A percentile compares a stretch with the other conserved stretches of the same genome.
Conservation (phyloP, 2,888 invertebrate species). For the Acrocera orbiculus region DNA sequence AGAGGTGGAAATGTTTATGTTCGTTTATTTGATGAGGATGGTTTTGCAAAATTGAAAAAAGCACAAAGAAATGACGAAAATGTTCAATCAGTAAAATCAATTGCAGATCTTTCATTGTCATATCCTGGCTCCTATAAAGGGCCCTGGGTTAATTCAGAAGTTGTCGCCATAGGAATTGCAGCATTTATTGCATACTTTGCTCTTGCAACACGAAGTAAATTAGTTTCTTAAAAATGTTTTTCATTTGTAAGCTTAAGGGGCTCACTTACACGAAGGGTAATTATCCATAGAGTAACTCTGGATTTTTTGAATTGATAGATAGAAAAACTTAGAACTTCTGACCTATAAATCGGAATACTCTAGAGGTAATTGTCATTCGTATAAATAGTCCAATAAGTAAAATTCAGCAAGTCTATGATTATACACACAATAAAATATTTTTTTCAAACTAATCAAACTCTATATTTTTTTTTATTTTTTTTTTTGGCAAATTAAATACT, state of each 20-base stretch:
- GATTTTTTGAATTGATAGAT: no score
- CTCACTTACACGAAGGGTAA: no score
- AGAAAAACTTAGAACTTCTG: no score
- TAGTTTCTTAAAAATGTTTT: constrained; percentile 42
- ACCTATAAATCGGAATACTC: no score
- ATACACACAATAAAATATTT: no score
- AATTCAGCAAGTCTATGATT: no score
- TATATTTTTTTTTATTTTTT: no score
- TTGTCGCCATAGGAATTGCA: constrained; percentile 64
- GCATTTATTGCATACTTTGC: constrained; percentile 73
- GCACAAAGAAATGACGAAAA: constrained; percentile 56
- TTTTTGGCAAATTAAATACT: no score
- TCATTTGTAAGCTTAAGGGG: not conserved
- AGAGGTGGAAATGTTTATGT: constrained; percentile 65
- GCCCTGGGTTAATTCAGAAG: constrained; percentile 83
- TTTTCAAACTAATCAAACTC: no score
- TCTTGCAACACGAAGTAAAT: constrained; percentile 63
- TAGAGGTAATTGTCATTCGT: no score
- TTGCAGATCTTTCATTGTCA: constrained; percentile 48
- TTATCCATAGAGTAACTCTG: no score
- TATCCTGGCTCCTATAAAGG: constrained; percentile 75
- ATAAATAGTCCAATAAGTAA: no score
- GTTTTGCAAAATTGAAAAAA: constrained; percentile 70
- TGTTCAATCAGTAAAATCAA: constrained; percentile 41
- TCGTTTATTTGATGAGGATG: constrained; percentile 80